phyloP scores from a whole-genome alignment of 92 coral and sea anemone genomes.

The Diadumene lineata region DNA sequence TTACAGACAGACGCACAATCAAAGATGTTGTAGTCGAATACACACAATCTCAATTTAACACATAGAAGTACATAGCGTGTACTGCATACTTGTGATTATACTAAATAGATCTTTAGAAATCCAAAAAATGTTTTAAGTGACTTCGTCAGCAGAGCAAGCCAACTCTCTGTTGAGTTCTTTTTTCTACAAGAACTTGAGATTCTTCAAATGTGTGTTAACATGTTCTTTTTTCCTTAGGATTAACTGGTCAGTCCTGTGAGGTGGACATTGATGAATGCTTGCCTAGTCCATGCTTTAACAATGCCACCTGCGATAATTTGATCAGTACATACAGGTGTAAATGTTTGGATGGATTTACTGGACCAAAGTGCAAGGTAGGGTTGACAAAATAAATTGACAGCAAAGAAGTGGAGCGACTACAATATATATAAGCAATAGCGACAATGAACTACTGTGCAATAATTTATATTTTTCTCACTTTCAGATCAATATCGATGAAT shows the following conservation, averaged over 20 bases:
- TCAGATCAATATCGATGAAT: conserved; percentile 19
- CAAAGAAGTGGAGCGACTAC: too few relatives aligned
- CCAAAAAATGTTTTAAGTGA: neutral
- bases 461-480: neutral
- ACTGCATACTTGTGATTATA: too few relatives aligned
- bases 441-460: neutral
- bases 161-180: neutral
- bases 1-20: too few relatives aligned
- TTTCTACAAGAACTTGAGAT: neutral
- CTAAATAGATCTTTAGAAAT: too few relatives aligned
- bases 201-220: too few relatives aligned
- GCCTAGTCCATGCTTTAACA: conserved; percentile 38
- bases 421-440: too few relatives aligned
- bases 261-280: conserved; percentile 52
- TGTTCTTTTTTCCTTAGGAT: conserved; percentile 22
- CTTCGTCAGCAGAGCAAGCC: neutral
- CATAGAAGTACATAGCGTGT: too few relatives aligned
- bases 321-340: conserved; percentile 40
- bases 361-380: conserved; percentile 20
- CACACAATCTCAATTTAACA: too few relatives aligned
- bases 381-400: too few relatives aligned
- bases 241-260: conserved; percentile 47
- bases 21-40: too few relatives aligned
- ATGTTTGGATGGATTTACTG: conserved; percentile 47
- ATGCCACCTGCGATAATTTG: conserved; percentile 40